Conservation (phyloP, 1,140 invertebrate genomes). For the Caerostris extrusa region DNA sequence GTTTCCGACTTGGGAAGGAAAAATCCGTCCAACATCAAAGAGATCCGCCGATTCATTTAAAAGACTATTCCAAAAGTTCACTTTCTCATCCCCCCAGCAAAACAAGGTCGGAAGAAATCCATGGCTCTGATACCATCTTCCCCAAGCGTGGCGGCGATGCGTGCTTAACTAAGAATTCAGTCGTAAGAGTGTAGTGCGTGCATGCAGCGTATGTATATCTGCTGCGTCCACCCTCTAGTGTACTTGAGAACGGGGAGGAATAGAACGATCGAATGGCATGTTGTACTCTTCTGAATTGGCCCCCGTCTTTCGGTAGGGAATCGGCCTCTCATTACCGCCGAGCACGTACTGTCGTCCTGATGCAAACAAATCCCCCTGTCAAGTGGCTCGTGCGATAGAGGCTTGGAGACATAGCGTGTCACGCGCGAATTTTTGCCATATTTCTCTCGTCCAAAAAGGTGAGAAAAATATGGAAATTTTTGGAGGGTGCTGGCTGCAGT, state of each 20-base stretch:
- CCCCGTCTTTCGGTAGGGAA: not conserved
- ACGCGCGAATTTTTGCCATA: not conserved
- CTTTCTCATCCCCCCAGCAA: not conserved
- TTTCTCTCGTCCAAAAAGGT: not conserved
- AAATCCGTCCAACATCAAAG: not conserved
- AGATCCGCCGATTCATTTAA: not conserved
- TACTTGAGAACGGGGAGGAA: not conserved
- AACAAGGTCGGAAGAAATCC: not conserved
- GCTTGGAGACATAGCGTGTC: not conserved
- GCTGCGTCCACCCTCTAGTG: not conserved
- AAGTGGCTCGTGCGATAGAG: not conserved
- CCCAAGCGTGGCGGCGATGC: not conserved
- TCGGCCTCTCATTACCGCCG: not conserved
- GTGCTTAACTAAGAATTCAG: not conserved
- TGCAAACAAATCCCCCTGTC: not conserved
- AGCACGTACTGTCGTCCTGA: not conserved
- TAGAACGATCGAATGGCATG: not conserved
- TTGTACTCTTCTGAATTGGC: constrained; percentile 22
- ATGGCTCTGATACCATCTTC: not conserved
- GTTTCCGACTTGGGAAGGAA: not conserved
- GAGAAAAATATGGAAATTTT: constrained; percentile 20
- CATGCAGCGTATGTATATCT: not conserved
- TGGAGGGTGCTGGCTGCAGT: not conserved
- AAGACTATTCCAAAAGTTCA: constrained; percentile 21
- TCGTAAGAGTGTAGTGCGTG: not conserved